These are phyloP conservation scores for Pristis pectinata DNA, from an alignment of 2,797 vertebrate genomes.

Conservation along the genomic window DNA sequence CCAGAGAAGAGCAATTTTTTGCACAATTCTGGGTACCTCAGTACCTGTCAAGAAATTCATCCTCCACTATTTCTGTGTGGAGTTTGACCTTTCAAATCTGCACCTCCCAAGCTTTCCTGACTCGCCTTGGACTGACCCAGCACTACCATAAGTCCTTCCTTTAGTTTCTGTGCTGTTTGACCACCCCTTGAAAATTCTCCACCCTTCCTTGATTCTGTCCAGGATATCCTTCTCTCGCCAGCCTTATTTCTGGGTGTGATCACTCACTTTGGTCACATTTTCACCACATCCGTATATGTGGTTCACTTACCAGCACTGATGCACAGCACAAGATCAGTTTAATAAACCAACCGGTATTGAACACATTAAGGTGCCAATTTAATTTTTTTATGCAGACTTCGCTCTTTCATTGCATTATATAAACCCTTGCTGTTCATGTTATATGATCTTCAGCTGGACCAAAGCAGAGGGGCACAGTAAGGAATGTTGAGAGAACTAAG, in stretches of 20 bases:
- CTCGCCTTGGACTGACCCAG: too few relatives aligned
- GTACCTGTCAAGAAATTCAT: too few relatives aligned
- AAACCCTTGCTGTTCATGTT: neutral
- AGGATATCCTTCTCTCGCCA: neutral
- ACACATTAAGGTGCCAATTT: neutral
- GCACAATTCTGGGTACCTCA: too few relatives aligned
- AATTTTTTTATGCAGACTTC: neutral
- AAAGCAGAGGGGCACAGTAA: neutral
- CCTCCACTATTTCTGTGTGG: too few relatives aligned
- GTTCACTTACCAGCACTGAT: neutral
- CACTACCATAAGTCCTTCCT: too few relatives aligned
- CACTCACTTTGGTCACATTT: neutral
- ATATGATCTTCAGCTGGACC: neutral
- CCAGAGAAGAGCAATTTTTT: too few relatives aligned
- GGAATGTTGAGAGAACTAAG: neutral
- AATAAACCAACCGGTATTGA: neutral
- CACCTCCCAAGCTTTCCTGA: too few relatives aligned
- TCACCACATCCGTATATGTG: neutral
- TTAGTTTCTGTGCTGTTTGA: too few relatives aligned
- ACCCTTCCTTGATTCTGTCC: neutral
- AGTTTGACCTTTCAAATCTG: too few relatives aligned
- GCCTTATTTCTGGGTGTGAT: neutral
- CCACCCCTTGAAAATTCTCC: neutral
- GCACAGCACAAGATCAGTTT: neutral
- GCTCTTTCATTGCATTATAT: neutral